A percentile compares a stretch with the other conserved stretches of the same genome.
Evolutionary conservation across 1,140 invertebrate species (phyloP).

Genomic region (Drosophila parabipectinata): DNA sequence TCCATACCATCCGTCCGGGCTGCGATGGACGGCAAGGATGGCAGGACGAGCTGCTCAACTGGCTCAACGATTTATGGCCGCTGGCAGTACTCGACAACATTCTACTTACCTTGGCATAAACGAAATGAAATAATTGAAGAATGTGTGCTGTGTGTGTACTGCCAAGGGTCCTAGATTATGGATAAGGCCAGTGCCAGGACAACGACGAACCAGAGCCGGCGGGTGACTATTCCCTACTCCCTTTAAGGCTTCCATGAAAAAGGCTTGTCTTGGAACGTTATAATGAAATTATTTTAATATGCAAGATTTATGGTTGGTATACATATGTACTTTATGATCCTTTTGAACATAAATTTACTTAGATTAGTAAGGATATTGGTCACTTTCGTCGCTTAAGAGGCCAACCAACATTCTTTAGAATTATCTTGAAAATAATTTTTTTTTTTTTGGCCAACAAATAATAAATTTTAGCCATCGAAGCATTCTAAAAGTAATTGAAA

Average conservation of each 20-base stretch:
- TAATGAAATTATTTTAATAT: conserved; percentile 6
- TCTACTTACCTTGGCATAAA: conserved; percentile 43
- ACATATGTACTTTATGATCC: background rate
- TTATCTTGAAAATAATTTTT: no score
- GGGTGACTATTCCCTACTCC: background rate
- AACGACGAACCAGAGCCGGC: background rate
- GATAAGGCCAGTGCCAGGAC: conserved; percentile 24
- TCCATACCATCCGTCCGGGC: background rate
- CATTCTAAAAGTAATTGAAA: no score
- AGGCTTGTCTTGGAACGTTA: background rate
- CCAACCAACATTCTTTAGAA: no score
- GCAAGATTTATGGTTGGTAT: background rate
- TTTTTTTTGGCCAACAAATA: no score
- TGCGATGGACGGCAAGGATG: background rate
- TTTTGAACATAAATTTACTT: background rate
- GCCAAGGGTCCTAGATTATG: conserved; percentile 35
- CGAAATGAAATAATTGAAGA: conserved; percentile 55
- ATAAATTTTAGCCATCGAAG: no score
- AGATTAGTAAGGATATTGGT: background rate
- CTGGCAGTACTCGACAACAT: conserved; percentile 38
- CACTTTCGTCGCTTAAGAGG: no score
- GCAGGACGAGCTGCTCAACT: conserved; percentile 36
- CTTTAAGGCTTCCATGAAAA: background rate
- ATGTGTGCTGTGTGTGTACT: conserved; percentile 13
- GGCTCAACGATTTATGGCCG: conserved; percentile 54